Conservation (phyloP, 2,888 invertebrate species). For the Boloria euphrosyne region DNA sequence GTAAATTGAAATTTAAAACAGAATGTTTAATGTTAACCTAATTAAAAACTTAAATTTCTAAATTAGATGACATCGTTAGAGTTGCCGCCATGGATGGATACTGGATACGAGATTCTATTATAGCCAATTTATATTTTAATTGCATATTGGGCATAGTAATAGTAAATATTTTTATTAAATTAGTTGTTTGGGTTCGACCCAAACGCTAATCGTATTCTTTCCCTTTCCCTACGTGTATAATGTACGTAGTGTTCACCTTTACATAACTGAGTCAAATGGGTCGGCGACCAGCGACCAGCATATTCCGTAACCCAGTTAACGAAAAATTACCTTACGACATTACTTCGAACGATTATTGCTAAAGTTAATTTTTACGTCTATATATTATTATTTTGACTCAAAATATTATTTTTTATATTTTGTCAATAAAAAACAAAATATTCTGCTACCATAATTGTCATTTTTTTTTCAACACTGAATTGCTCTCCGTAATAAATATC, state of each 20-base stretch:
- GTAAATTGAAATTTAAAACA: too few relatives aligned
- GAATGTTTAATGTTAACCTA: too few relatives aligned
- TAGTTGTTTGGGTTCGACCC: not conserved
- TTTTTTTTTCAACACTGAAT: not conserved
- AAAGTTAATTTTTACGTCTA: too few relatives aligned
- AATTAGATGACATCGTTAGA: too few relatives aligned
- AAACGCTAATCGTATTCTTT: conserved; percentile 23
- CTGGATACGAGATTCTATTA: too few relatives aligned
- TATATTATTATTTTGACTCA: too few relatives aligned
- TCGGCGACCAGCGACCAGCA: conserved; percentile 19
- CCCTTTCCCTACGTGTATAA: conserved; percentile 22
- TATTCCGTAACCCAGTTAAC: conserved; percentile 10
- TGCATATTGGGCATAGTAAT: not conserved
- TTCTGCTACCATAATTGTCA: not conserved
- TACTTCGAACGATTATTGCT: conserved; percentile 1
- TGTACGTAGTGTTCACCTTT: conserved; percentile 26
- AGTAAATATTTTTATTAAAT: not conserved
- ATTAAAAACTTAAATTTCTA: too few relatives aligned
- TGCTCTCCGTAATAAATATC: too few relatives aligned
- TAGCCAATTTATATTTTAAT: not conserved
- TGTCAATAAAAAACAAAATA: not conserved
- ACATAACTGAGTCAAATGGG: conserved; percentile 33
- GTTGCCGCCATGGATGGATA: too few relatives aligned
- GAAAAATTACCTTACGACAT: conserved; percentile 15
- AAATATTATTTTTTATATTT: not conserved